phyloP scores from a whole-genome alignment of 1,140 invertebrate genomes.

The Cephus cinctus region DNA sequence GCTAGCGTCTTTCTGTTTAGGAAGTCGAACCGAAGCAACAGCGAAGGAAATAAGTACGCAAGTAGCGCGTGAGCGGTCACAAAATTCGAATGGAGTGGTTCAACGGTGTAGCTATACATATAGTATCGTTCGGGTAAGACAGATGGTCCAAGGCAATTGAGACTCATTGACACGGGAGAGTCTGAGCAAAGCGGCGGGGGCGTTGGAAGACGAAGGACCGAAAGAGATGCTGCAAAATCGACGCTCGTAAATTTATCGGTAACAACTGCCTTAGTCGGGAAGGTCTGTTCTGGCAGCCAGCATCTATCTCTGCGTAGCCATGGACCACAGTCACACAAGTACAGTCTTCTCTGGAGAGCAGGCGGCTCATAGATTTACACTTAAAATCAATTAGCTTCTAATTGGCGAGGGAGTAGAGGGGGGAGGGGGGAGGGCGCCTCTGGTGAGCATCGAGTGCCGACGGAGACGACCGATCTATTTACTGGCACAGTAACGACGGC shows the following conservation, averaged over 20 bases:
- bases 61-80: too few relatives aligned
- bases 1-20: too few relatives aligned
- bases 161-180: conserved; percentile 31
- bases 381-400: conserved; percentile 43
- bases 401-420: background rate
- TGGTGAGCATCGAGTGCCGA: too few relatives aligned
- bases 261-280: conserved; percentile 31
- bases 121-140: conserved; percentile 13
- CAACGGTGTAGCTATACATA: background rate
- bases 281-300: conserved; percentile 7
- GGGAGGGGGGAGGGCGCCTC: background rate
- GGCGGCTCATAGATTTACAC: conserved; percentile 38
- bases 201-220: background rate
- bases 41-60: too few relatives aligned
- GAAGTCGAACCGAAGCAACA: background rate
- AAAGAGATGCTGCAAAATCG: background rate
- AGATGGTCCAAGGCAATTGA: conserved; percentile 27
- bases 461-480: too few relatives aligned
- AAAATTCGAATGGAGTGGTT: too few relatives aligned
- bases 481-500: too few relatives aligned
- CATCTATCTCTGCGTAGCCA: conserved; percentile 4
- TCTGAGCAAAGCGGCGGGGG: conserved; percentile 13
- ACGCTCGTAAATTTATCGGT: conserved; percentile 37
- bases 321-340: conserved; percentile 1
- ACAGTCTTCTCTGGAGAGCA: conserved; percentile 7